Conservation (phyloP, 2,113 vertebrate species). For the Anser brachyrhynchus region DNA sequence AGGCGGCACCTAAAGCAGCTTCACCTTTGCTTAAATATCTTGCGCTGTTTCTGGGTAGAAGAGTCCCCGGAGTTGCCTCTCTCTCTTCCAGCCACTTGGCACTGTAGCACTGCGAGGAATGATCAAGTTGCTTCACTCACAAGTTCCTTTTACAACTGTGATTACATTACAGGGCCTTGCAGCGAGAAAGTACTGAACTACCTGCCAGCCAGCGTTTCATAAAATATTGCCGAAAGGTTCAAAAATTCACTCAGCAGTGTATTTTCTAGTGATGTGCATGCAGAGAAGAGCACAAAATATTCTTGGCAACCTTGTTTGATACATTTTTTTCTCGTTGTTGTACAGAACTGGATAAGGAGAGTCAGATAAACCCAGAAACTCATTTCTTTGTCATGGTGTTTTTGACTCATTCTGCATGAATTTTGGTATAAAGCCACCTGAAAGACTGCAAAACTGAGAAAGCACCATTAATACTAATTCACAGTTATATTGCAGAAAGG, state of each 20-base stretch:
- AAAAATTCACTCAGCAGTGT: not conserved
- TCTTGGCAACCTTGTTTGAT: not conserved
- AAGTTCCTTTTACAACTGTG: conserved; percentile 56
- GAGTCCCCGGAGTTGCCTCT: not conserved
- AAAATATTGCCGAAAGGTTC: conserved; percentile 23
- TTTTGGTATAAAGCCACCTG: not conserved
- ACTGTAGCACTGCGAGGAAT: conserved; percentile 17
- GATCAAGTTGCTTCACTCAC: conserved; percentile 67
- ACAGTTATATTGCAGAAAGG: not conserved
- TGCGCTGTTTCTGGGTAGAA: conserved; percentile 23
- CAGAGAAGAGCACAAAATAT: not conserved
- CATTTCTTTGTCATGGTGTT: not conserved
- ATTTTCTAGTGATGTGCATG: not conserved
- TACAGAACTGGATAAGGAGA: not conserved
- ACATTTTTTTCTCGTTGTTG: not conserved
- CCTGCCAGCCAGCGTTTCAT: conserved; percentile 36
- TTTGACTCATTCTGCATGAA: not conserved
- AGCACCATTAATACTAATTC: not conserved
- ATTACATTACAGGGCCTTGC: conserved; percentile 56
- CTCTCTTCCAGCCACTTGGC: conserved; percentile 41
- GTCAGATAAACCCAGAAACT: not conserved
- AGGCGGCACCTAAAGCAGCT: conserved; percentile 5
- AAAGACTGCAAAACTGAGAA: not conserved
- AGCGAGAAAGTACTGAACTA: conserved; percentile 35
- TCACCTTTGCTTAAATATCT: conserved; percentile 58